Base-by-base conservation (phyloP, 53 echinoderm and acorn worm genomes). In the Zoroaster sp. region DNA sequence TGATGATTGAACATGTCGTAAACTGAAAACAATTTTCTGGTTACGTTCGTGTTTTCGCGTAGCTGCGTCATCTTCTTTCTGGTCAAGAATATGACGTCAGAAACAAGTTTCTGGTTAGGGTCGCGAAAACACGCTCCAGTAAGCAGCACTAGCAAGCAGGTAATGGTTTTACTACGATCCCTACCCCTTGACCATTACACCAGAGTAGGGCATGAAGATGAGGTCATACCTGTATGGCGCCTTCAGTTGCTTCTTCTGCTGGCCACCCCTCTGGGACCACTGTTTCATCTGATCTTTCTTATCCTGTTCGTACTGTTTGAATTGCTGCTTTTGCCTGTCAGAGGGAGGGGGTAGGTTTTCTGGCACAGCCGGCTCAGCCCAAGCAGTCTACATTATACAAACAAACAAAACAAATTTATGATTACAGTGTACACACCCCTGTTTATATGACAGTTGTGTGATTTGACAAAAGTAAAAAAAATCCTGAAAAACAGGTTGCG, bases 261-360 rank as follows among this genome's bases (percentile, higher is more conserved):
- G 80, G 8, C 34, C 94, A 54, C 68, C 83, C 87, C 88, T 76
- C 88, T 94, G 75, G 40, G 90, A 82, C 53, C 81, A 49, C 78
- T 92, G 85, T 72, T 92, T 49, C 42, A 66, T 86, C 73, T 88
- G 81, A 47, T 93, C 88, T 75, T 95, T 91, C 89, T 86, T 91
- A 54, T 95, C 95, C 63, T 88, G 77, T 73, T 92, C 89, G 66
- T 87, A 47, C 82, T 94, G 90, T 47, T 94, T 92, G 78, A 75
- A 88, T 78, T 88, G 92, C 90, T 94, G 91, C 71, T 93, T 93
- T 25, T 95, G 93, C 39, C 93, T 88, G 12, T 90, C 93, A 88
- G 95, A 95, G 93, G 95, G 93, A 90, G 93, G 95, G 28, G 95
- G 93, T 40, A 95, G 44, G 67, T 95, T 95, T 28, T 85, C 89